A percentile compares a stretch with the other conserved stretches of the same genome.
phyloP scores from a whole-genome alignment of 2,797 vertebrate genomes.

The Scolopax rusticola region DNA sequence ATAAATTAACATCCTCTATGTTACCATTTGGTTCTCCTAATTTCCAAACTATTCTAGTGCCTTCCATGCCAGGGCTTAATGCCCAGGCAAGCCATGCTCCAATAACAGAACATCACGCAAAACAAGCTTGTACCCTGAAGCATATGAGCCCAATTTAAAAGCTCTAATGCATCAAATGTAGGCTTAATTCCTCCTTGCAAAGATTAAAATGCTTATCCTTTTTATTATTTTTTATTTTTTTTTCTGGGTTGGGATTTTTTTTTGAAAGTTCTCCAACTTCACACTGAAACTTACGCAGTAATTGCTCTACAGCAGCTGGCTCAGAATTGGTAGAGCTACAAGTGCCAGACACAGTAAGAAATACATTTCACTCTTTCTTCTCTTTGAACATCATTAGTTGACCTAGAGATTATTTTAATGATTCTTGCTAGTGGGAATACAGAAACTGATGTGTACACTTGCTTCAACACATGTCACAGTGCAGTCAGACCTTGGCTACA shows the following conservation, averaged over 20 bases:
- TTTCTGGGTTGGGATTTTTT: neutral
- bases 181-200: constrained; percentile 21
- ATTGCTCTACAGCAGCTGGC: neutral
- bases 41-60: neutral
- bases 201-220: neutral
- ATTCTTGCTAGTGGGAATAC: neutral
- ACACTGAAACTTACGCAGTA: neutral
- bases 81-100: constrained; percentile 40
- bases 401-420: neutral
- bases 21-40: constrained; percentile 44
- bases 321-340: neutral
- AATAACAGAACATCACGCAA: neutral
- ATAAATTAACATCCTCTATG: constrained; percentile 28
- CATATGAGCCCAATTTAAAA: constrained; percentile 41
- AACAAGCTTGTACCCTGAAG: constrained; percentile 18
- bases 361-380: neutral
- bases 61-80: constrained; percentile 38
- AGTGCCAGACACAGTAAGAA: neutral
- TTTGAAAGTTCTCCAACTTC: neutral
- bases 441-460: neutral
- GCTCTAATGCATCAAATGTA: constrained; percentile 19
- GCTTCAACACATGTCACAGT: neutral
- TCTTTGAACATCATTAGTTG: neutral
- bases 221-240: neutral
- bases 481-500: neutral